These are phyloP conservation scores for Ammodytes marinus DNA, from an alignment of 2,113 vertebrate species.

Conservation along the genomic window DNA sequence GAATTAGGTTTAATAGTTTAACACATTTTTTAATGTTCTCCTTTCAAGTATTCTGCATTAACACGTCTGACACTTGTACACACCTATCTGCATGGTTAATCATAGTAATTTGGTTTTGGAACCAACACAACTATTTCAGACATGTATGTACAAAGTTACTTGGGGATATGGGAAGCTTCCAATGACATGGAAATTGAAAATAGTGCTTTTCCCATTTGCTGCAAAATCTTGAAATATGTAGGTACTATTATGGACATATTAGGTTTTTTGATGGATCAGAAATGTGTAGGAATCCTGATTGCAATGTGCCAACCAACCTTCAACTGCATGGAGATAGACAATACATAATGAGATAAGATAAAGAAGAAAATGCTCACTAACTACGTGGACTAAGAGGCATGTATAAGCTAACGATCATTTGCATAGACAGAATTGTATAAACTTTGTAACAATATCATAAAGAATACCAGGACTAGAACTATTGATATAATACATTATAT, in stretches of 20 bases:
- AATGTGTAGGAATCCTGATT: not conserved
- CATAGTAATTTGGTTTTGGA: constrained; percentile 8
- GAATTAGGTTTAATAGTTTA: not conserved
- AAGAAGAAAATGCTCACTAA: not conserved
- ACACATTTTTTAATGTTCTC: not conserved
- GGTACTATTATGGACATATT: not conserved
- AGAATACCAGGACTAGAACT: not conserved
- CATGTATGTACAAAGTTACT: not conserved
- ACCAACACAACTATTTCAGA: not conserved
- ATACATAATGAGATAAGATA: constrained; percentile 30
- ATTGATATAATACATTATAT: not conserved
- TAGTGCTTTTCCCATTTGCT: constrained; percentile 9
- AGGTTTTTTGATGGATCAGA: constrained; percentile 5
- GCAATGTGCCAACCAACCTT: not conserved
- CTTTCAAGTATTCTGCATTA: not conserved
- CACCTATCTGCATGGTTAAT: not conserved
- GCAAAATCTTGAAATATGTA: constrained; percentile 7
- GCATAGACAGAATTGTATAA: not conserved
- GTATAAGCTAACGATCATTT: constrained; percentile 28
- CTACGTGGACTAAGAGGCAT: not conserved
- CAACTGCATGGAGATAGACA: not conserved
- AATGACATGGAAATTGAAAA: not conserved
- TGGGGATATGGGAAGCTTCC: not conserved
- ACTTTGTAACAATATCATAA: not conserved
- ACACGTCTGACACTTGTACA: not conserved